Evolutionary conservation across 2,797 vertebrate species (phyloP), one percentile per base, ranked within the genome.

Genomic region (Bucorvus abyssinicus): DNA sequence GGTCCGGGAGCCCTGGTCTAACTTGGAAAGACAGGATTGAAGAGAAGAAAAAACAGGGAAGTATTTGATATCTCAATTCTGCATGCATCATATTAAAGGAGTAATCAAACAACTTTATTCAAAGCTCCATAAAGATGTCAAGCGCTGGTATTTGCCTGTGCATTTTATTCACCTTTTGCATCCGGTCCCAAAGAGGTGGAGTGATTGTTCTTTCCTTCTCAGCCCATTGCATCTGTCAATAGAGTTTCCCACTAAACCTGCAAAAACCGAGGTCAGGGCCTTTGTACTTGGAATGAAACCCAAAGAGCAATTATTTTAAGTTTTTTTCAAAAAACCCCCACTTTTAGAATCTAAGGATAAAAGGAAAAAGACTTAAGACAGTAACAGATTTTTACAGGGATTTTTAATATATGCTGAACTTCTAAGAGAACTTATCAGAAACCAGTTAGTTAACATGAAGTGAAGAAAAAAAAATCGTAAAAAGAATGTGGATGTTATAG

Each of bases 181-280:
- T 50, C 14, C 69, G 53, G 34, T 44, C 27, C 18, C 14, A 15
- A 76, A 60, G 47, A 82, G 40, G 5, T 50, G 42, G 80, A 38
- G 14, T 12, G 18, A 26, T 24, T 14, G 34, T 18, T 34, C 36
- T 68, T 89, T 68, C 29, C 18, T 70, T 67, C 87, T 59, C 29
- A 68, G 30, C 9, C 9, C 29, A 21, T 26, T 0, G 0, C 15
- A 36, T 17, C 27, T 50, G 11, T 44, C n/a, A 27, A 1, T 9
- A 55, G 9, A 55, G 9, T 36, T 81, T 69, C 18, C 32, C 22
- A 36, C 20, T 84, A n/a, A 78, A 68, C 29, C 26, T 34, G 20
- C 20, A 55, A 83, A 91, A 70, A 20, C 10, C 42, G 76, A 12
- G 26, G 8, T 55, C 49, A 70, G 14, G 4, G 45, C 38, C 50